Evolutionary conservation across 2,113 vertebrate species (phyloP).

Genomic region (Ictidomys tridecemlineatus): DNA sequence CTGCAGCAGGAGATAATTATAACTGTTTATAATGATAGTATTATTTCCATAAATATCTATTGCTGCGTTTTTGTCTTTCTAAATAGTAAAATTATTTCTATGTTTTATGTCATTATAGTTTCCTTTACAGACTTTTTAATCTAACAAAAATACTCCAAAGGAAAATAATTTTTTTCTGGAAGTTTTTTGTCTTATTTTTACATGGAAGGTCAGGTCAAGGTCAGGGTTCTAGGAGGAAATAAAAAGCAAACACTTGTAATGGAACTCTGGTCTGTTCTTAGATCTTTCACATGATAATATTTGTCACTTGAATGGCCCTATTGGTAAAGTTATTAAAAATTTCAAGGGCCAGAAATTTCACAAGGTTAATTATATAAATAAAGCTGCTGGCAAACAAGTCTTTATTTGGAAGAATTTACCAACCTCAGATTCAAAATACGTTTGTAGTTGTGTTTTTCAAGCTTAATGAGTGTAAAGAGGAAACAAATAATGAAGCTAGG

Average conservation of each 20-base stretch:
- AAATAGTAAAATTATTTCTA: constrained; percentile 27
- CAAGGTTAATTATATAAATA: not conserved
- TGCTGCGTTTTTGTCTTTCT: constrained; percentile 51
- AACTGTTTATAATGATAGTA: constrained; percentile 59
- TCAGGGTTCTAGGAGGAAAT: not conserved
- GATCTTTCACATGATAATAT: not conserved
- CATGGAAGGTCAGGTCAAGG: not conserved
- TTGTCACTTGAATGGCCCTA: not conserved
- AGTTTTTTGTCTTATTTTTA: not conserved
- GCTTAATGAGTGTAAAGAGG: not conserved
- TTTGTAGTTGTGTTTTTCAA: not conserved
- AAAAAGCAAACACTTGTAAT: not conserved
- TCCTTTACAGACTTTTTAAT: constrained; percentile 44
- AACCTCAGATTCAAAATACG: not conserved
- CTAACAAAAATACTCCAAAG: not conserved
- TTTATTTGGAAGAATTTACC: constrained; percentile 28
- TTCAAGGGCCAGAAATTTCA: not conserved
- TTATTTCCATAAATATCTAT: constrained; percentile 68
- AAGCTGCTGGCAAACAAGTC: not conserved
- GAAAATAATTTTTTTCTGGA: constrained; percentile 19
- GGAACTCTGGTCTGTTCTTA: not conserved
- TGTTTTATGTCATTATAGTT: constrained; percentile 24
- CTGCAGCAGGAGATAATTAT: constrained; percentile 74
- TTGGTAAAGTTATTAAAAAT: not conserved
- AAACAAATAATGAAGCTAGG: not conserved